Evolutionary conservation across 1,140 invertebrate genomes (phyloP).

Genomic region (Aphidius ervi): DNA sequence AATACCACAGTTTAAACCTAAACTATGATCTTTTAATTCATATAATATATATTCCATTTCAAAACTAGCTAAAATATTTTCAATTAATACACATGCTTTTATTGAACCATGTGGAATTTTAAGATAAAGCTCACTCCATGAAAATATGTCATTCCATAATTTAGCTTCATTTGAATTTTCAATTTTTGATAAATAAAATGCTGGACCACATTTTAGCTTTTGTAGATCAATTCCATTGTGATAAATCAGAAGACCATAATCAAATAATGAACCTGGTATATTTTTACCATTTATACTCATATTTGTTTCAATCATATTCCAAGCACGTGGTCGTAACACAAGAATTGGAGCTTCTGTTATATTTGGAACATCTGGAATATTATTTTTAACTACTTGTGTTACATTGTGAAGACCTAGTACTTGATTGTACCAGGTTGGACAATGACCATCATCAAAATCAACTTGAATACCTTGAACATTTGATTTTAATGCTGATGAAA

Average conservation of each 20-base stretch:
- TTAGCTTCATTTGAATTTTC: slow-evolving; percentile 62
- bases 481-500: slow-evolving; percentile 52
- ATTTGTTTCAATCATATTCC: slow-evolving; percentile 73
- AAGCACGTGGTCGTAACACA: slow-evolving; percentile 67
- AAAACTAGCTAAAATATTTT: slow-evolving; percentile 67
- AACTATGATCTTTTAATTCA: slow-evolving; percentile 62
- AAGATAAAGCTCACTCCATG: slow-evolving; percentile 61
- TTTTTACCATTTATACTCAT: slow-evolving; percentile 64
- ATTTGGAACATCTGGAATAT: slow-evolving; percentile 53
- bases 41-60: slow-evolving; percentile 69
- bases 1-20: slow-evolving; percentile 71
- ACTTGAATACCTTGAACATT: slow-evolving; percentile 58
- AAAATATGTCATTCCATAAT: slow-evolving; percentile 71
- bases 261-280: slow-evolving; percentile 63
- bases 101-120: slow-evolving; percentile 59
- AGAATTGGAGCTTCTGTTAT: slow-evolving; percentile 57
- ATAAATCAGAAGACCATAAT: slow-evolving; percentile 66
- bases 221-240: slow-evolving; percentile 59
- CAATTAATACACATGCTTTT: slow-evolving; percentile 70
- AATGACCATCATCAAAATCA: slow-evolving; percentile 71
- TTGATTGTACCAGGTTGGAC: slow-evolving; percentile 69
- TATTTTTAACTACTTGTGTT: slow-evolving; percentile 55
- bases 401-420: slow-evolving; percentile 64
- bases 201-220: slow-evolving; percentile 58
- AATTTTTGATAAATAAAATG: slow-evolving; percentile 67